Conservation (phyloP, 1,140 invertebrate genomes). For the Plectrocnemia conspersa region DNA sequence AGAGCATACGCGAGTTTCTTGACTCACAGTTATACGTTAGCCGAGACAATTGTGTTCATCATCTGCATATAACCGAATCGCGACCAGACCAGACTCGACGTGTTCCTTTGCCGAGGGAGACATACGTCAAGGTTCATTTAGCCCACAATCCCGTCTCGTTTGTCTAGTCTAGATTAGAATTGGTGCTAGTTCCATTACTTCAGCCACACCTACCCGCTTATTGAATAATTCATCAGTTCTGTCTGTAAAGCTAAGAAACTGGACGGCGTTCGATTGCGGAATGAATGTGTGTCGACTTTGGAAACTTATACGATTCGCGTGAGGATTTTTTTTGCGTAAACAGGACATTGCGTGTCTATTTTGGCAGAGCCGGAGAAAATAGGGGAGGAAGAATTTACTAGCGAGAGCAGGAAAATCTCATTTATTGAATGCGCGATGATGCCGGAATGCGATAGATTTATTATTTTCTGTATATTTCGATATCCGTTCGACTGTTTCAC, state of each 20-base stretch:
- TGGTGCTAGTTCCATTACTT: neutral
- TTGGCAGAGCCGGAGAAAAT: neutral
- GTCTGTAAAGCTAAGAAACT: too few relatives aligned
- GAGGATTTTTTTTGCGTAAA: too few relatives aligned
- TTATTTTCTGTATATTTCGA: too few relatives aligned
- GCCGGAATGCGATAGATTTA: too few relatives aligned
- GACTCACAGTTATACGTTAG: too few relatives aligned
- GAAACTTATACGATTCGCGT: too few relatives aligned
- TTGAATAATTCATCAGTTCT: constrained; percentile 22
- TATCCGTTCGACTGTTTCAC: too few relatives aligned
- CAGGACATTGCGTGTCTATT: constrained; percentile 7
- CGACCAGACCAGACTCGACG: neutral
- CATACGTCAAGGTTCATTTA: constrained; percentile 1
- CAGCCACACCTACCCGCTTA: neutral
- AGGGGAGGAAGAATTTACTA: neutral
- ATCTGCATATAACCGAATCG: too few relatives aligned
- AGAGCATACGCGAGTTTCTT: too few relatives aligned
- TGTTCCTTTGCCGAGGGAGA: neutral
- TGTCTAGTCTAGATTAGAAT: neutral
- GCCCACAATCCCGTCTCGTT: neutral
- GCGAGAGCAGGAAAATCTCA: neutral
- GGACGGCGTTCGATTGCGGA: too few relatives aligned
- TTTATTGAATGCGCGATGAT: neutral
- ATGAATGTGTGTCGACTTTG: too few relatives aligned
- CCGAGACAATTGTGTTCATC: too few relatives aligned